Evolutionary conservation across 2,113 vertebrate species (phyloP).

Genomic region (Rhegmatorhina hoffmannsi): DNA sequence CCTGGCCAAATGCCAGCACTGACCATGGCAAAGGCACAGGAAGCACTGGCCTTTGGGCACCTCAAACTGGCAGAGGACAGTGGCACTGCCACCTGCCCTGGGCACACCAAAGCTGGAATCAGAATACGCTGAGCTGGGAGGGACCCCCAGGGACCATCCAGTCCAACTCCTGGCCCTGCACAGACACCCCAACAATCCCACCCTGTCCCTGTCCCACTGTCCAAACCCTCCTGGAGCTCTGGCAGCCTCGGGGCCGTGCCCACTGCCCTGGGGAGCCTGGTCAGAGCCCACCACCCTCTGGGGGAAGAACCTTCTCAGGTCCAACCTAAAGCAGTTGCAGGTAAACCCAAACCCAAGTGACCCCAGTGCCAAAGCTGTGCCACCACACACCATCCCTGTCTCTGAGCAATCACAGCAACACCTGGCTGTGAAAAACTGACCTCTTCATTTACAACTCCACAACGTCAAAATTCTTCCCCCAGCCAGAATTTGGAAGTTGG

Average conservation of each 20-base stretch:
- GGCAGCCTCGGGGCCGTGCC: accelerated
- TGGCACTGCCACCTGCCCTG: background rate
- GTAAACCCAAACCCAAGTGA: background rate
- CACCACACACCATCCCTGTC: accelerated
- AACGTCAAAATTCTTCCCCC: background rate
- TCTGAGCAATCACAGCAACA: background rate
- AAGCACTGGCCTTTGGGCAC: accelerated
- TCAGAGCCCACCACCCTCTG: too few relatives aligned
- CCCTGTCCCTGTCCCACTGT: accelerated
- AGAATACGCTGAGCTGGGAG: background rate
- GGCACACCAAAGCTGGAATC: background rate
- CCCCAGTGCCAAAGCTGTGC: background rate
- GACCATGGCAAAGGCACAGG: accelerated
- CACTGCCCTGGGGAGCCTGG: background rate
- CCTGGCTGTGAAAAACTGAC: background rate
- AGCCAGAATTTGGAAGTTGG: accelerated
- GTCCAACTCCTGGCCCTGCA: background rate
- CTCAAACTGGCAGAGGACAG: background rate
- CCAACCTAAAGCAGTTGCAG: background rate
- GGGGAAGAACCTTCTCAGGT: background rate
- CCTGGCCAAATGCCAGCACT: accelerated
- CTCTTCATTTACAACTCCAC: background rate
- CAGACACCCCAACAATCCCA: background rate
- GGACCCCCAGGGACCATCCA: background rate
- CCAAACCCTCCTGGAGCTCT: background rate